Conservation (phyloP, 2,797 vertebrate genomes). For the Aeoliscus strigatus region DNA sequence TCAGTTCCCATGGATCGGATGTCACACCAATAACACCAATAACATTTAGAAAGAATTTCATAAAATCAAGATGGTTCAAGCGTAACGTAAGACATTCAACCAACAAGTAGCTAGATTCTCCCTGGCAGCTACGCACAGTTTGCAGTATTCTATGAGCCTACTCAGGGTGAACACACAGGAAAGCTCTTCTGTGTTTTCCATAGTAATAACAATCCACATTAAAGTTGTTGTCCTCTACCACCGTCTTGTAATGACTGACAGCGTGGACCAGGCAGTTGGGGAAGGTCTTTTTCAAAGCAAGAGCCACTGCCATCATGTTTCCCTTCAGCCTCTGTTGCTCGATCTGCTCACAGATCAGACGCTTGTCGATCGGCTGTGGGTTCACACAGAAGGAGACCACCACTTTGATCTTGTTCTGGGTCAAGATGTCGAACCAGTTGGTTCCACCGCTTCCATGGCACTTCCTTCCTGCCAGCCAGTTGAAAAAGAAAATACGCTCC, state of each 20-base stretch:
- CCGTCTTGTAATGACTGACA: slow-evolving; percentile 74
- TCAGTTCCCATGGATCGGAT: too few species aligned
- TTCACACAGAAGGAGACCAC: slow-evolving; percentile 72
- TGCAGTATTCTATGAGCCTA: slow-evolving; percentile 29
- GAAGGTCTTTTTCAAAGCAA: slow-evolving; percentile 55
- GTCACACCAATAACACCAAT: too few species aligned
- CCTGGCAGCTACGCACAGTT: background rate
- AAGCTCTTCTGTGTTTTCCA: slow-evolving; percentile 67
- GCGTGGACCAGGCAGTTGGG: slow-evolving; percentile 75
- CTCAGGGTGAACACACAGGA: slow-evolving; percentile 73
- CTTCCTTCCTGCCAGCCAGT: slow-evolving; percentile 77
- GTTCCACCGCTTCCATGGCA: slow-evolving; percentile 69
- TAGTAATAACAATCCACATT: slow-evolving; percentile 73
- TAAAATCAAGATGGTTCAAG: too few species aligned
- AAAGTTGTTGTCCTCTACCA: slow-evolving; percentile 78
- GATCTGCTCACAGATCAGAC: slow-evolving; percentile 66
- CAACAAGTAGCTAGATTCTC: slow-evolving; percentile 1
- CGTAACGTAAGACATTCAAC: slow-evolving; percentile 21
- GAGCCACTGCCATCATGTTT: slow-evolving; percentile 72
- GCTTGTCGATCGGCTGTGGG: slow-evolving; percentile 71
- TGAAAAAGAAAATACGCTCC: slow-evolving; percentile 74
- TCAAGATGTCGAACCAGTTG: slow-evolving; percentile 74
- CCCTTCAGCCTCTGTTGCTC: slow-evolving; percentile 69
- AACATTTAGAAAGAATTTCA: too few species aligned
- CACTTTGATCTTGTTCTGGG: slow-evolving; percentile 70